Base-by-base conservation (phyloP, 2,113 vertebrate species). In the Leptocoma aspasia region DNA sequence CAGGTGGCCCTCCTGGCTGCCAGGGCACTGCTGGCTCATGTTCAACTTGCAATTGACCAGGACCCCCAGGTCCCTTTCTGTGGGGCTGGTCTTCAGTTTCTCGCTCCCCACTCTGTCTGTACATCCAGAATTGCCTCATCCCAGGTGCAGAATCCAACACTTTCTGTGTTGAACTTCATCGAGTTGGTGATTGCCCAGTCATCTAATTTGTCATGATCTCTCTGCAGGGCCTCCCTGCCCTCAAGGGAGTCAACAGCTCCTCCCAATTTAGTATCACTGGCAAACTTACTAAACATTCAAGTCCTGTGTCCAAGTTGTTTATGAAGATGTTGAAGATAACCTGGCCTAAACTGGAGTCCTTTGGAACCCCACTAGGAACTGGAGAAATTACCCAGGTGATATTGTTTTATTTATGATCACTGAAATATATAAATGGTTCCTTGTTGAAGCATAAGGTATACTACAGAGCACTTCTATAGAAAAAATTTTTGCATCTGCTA, bases 31-130 rank as follows among this genome's bases (percentile, higher is more conserved):
- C 35, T 26, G 35, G 1, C 1, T 35, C 44, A 3, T 6, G 2
- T 59, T 26, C 3, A 50, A 9, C 21, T 7, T 9, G 1, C 2
- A 4, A 8, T 2, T 0, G 0, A 37, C 27, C 22, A 37, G 37
- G 37, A 44, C 1, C 1, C 11, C 13, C 37, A 28, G 9, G 41
- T 33, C 4, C 8, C 12, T 73, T 47, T 39, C 28, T 0, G 0
- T 41, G n/a, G 19, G 4, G 1, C 45, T 52, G 37, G 2, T 33
- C 4, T 69, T 9, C 45, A 52, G 9, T 7, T 3, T 45, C 33
- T 60, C 5, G 0, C 52, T 52, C 53, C 12, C 27, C 1, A 1
- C 4, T 52, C 31, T 76, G 10, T 35, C 41, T 7, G 2, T 35
- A 33, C 13, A 33, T 39, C 33, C 37, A 28, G 27, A 5, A 22